Evolutionary conservation across 2,888 invertebrate genomes (phyloP).

Genomic region (Rambutsinella grinnellia): DNA sequence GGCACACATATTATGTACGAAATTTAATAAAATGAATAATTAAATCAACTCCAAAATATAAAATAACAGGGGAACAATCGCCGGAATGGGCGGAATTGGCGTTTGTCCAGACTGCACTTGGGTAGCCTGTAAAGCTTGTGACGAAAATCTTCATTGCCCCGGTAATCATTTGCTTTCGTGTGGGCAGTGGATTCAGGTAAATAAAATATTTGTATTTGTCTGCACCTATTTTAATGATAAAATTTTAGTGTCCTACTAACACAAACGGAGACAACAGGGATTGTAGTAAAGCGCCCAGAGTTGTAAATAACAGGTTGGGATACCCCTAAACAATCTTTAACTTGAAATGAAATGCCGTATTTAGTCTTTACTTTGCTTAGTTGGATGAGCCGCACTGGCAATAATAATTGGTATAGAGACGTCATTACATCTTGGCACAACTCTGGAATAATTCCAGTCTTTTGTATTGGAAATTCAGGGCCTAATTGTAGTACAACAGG

Average conservation of each 20-base stretch:
- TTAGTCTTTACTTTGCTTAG: no score
- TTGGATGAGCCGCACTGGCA: background rate
- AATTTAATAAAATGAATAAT: background rate
- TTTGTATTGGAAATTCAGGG: constrained; percentile 16
- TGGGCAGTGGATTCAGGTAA: constrained; percentile 29
- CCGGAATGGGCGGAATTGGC: constrained; percentile 31
- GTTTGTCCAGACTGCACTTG: constrained; percentile 39
- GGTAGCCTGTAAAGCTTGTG: constrained; percentile 11
- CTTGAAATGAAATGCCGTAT: no score
- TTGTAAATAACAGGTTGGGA: background rate
- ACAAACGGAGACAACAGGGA: background rate
- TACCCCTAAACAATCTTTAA: background rate
- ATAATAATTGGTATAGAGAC: background rate
- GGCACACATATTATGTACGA: constrained; percentile 21
- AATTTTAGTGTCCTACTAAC: background rate
- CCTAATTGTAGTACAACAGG: background rate
- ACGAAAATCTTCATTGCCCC: background rate
- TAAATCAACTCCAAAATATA: background rate
- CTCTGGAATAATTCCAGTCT: constrained; percentile 4
- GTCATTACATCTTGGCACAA: constrained; percentile 11
- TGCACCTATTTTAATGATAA: background rate
- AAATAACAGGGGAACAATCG: constrained; percentile 23
- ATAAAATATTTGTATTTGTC: background rate
- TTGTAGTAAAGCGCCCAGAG: background rate
- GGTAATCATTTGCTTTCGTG: constrained; percentile 18